A percentile compares a stretch with the other conserved stretches of the same genome.
These are phyloP conservation scores for Bradypus variegatus DNA, from an alignment of 2,797 vertebrate species.

Conservation along the genomic window DNA sequence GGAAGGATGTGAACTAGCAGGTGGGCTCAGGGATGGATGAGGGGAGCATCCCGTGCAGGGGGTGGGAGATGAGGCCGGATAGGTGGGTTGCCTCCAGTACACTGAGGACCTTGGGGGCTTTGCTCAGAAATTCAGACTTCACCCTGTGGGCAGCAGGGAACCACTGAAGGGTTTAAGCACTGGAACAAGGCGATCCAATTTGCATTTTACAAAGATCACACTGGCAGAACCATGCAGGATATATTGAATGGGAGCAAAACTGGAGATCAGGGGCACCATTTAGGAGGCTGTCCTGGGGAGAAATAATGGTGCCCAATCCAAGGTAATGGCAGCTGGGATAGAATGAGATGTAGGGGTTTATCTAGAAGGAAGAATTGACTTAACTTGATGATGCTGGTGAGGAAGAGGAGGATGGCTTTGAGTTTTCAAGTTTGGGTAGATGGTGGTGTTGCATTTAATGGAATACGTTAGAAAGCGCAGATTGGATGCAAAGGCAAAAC, in stretches of 20 bases:
- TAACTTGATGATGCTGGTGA: not conserved
- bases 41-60: too few species aligned
- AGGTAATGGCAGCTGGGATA: not conserved
- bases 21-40: not conserved
- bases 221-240: not conserved
- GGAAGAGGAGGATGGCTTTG: not conserved
- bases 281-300: not conserved
- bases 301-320: not conserved
- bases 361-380: not conserved
- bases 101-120: not conserved
- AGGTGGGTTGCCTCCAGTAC: not conserved
- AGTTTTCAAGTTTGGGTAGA: not conserved
- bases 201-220: not conserved
- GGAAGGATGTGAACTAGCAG: too few species aligned
- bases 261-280: not conserved
- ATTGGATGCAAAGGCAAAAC: not conserved
- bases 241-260: not conserved
- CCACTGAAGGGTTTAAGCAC: not conserved
- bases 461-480: not conserved
- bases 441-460: not conserved
- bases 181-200: not conserved
- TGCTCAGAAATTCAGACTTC: not conserved
- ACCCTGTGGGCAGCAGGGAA: not conserved
- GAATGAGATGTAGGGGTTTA: not conserved
- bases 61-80: not conserved